A percentile compares a stretch with the other conserved stretches of the same genome.
Evolutionary conservation across 2,113 vertebrate genomes (phyloP).

Genomic region (Carettochelys insculpta): DNA sequence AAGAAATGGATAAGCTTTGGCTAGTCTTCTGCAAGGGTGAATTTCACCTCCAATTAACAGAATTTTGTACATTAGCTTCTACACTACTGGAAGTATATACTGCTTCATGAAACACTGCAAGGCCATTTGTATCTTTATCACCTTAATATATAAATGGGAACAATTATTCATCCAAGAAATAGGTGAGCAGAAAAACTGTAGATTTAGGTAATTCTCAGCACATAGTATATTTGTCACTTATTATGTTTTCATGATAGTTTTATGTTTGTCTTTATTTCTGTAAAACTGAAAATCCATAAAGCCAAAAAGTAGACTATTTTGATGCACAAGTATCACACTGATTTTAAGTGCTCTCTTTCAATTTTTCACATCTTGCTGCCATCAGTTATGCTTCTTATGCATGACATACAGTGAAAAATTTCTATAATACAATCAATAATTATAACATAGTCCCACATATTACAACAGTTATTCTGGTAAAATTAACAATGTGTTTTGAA

Average conservation of each 20-base stretch:
- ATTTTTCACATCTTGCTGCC: neutral
- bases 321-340: neutral
- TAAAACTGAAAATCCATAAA: neutral
- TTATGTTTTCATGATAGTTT: neutral
- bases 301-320: neutral
- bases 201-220: neutral
- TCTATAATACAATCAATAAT: neutral
- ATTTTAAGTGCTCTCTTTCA: neutral
- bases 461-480: slow-evolving; percentile 32
- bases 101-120: neutral
- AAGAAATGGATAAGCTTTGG: neutral
- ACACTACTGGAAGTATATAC: neutral
- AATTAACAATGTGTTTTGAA: slow-evolving; percentile 59
- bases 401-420: neutral
- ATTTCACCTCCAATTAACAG: neutral
- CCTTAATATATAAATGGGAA: neutral
- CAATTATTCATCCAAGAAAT: neutral
- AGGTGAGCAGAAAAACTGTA: neutral
- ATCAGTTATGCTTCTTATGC: neutral
- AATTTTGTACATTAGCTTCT: neutral
- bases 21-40: neutral
- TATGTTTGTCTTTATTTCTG: neutral
- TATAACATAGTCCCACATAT: slow-evolving; percentile 19
- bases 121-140: neutral
- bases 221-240: neutral